Evolutionary conservation across 1,140 invertebrate species (phyloP).

Genomic region (Danaus plexippus): DNA sequence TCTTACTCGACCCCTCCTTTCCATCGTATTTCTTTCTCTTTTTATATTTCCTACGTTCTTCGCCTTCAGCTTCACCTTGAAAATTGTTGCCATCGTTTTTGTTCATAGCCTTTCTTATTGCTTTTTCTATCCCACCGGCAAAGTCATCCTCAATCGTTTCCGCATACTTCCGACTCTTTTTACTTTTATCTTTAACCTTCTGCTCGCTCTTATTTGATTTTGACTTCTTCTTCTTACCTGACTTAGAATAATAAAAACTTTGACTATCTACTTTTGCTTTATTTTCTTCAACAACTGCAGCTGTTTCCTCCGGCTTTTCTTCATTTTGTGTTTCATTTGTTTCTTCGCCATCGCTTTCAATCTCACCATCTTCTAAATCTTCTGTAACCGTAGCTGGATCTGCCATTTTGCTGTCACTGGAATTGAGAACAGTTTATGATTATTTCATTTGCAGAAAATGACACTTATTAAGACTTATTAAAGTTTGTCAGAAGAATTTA

Average conservation of each 20-base stretch:
- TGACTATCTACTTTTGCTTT: conserved; percentile 37
- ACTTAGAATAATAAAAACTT: conserved; percentile 53
- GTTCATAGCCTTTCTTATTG: conserved; percentile 78
- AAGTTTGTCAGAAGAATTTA: no score
- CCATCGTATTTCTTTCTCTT: conserved; percentile 68
- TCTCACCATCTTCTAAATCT: conserved; percentile 76
- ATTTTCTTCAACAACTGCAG: conserved; percentile 29
- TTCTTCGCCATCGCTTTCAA: conserved; percentile 74
- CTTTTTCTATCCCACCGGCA: conserved; percentile 82
- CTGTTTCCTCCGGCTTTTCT: conserved; percentile 38
- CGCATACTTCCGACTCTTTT: conserved; percentile 54
- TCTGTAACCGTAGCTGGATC: conserved; percentile 50
- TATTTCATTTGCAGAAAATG: no score
- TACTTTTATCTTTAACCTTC: conserved; percentile 58
- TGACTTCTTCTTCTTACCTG: conserved; percentile 68
- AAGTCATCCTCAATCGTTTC: conserved; percentile 77
- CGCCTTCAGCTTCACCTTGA: conserved; percentile 70
- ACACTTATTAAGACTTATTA: no score
- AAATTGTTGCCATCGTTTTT: conserved; percentile 70
- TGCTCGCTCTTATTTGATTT: conserved; percentile 58
- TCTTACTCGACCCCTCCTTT: conserved; percentile 55
- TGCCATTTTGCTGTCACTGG: conserved; percentile 58
- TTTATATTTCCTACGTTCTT: conserved; percentile 63
- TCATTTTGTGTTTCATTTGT: conserved; percentile 38
- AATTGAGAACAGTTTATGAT: conserved; percentile 37